These are phyloP conservation scores for Heterodera schachtii DNA, from an alignment of 1,140 invertebrate genomes.

Conservation along the genomic window DNA sequence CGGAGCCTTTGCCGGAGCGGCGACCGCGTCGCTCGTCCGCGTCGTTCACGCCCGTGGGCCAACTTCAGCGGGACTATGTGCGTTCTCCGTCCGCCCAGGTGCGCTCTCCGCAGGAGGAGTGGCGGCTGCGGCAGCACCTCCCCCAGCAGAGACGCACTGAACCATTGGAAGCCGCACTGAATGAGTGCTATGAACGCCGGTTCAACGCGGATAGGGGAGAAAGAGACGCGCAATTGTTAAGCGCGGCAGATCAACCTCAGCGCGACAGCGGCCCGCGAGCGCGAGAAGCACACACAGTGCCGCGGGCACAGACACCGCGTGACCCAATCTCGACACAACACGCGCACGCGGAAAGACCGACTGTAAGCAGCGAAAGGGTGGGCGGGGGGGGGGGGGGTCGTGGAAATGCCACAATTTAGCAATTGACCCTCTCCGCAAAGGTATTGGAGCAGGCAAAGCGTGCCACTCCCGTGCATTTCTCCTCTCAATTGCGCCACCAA, in stretches of 20 bases:
- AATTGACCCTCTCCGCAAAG: slow-evolving; percentile 24
- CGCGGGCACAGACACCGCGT: slow-evolving; percentile 16
- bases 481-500: not conserved
- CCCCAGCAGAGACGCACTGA: not conserved
- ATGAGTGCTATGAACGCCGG: not conserved
- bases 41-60: slow-evolving; percentile 26
- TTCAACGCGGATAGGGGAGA: not conserved
- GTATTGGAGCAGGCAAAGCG: slow-evolving; percentile 55
- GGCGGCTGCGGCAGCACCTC: not conserved
- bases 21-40: slow-evolving; percentile 24
- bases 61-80: slow-evolving; percentile 18
- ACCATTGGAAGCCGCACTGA: not conserved
- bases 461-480: slow-evolving; percentile 35
- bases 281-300: not conserved
- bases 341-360: slow-evolving; percentile 13
- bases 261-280: not conserved
- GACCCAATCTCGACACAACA: slow-evolving; percentile 10
- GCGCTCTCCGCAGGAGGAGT: slow-evolving; percentile 16
- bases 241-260: too few species aligned
- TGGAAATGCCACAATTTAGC: not conserved
- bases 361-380: not conserved
- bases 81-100: slow-evolving; percentile 26
- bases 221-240: not conserved
- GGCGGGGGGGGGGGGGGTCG: too few species aligned
- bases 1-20: slow-evolving; percentile 29